Base-by-base conservation (phyloP, 1,140 invertebrate species). In the Chlorops oryzae region DNA sequence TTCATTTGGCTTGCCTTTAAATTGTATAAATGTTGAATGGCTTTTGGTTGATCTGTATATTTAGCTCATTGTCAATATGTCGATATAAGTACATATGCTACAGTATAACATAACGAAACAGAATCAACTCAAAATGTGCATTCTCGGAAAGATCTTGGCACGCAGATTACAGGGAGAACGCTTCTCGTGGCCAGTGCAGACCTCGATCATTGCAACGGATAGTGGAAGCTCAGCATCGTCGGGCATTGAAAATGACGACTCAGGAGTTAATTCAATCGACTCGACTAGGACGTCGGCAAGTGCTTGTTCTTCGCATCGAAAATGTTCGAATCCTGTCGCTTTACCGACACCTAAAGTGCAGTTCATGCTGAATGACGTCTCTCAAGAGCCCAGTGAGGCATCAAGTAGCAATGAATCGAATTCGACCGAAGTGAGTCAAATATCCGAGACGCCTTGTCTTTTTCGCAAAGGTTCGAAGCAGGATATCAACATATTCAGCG, bases 31-130 rank as follows among this genome's bases (percentile, higher is more conserved):
- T n/a, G n/a, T n/a, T n/a, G n/a, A n/a, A n/a, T n/a, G n/a, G n/a
- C n/a, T n/a, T n/a, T n/a, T n/a, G n/a, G n/a, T n/a, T n/a, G n/a
- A n/a, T n/a, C n/a, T n/a, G n/a, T n/a, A n/a, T n/a, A n/a, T n/a
- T n/a, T n/a, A n/a, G n/a, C n/a, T n/a, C n/a, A n/a, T n/a, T n/a
- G n/a, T n/a, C n/a, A n/a, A n/a, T n/a, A n/a, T n/a, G n/a, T n/a
- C n/a, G n/a, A n/a, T n/a, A n/a, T n/a, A n/a, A n/a, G n/a, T n/a
- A n/a, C n/a, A n/a, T n/a, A n/a, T n/a, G n/a, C n/a, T n/a, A n/a
- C n/a, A n/a, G n/a, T 89, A 88, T 62, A 96, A 93, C 69, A 87
- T 91, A 70, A 91, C 86, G 0, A 82, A 81, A 63, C 86, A 91
- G 62, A 83, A 90, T 69, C 81, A 86, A 54, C 76, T 92, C 20